Base-by-base conservation (phyloP, 2,888 invertebrate species). In the Dicyrtoma fusca region DNA sequence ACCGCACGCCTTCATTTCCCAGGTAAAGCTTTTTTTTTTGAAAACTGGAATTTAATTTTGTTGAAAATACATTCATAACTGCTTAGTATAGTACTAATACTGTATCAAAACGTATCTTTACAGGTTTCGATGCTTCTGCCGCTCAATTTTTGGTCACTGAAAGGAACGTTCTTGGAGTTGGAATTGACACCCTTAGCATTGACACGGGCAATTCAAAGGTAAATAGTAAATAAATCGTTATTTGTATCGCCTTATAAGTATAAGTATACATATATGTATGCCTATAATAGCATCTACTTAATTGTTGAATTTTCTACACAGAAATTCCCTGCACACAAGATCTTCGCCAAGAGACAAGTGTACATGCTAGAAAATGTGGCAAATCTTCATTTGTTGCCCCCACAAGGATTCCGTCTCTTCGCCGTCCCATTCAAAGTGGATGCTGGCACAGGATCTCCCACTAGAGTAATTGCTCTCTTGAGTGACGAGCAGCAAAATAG, bases 161-260 rank as follows among this genome's bases (percentile, higher is more conserved):
- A 45, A 59, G 78, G 5, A 65, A 76, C 45, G 72, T 79, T n/a
- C 34, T 73, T 11, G 80, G 80, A 0, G 78, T 79, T 10, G 80
- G 80, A 14, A 75, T 77, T 51, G 80, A 80, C 45, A 72, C 72
- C 3, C 21, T 79, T 14, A 74, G 75, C 13, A 74, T 79, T 73
- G 80, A 80, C 55, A 42, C 73, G 10, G 80, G 80, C 13, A 74
- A 74, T 57, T 42, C 57, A 5, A 75, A 65, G 62, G 76, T 65
- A 17, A 26, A 45, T 17, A 49, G 23, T n/a, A 47, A 3, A 49
- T 17, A 45, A 49, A 19, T 19, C 19, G 49, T 49, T 34, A 34
- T 34, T 3, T 34, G n/a, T 34, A 34, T 34, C 34, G 34, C 34
- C 8, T 8, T 34, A 34, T 34, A 34, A 34, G n/a, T n/a, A n/a